Percentiles rank a stretch among this genome's conserved stretches.
Evolutionary conservation across 2,113 vertebrate genomes (phyloP).

Genomic region (Spilogale gracilis): DNA sequence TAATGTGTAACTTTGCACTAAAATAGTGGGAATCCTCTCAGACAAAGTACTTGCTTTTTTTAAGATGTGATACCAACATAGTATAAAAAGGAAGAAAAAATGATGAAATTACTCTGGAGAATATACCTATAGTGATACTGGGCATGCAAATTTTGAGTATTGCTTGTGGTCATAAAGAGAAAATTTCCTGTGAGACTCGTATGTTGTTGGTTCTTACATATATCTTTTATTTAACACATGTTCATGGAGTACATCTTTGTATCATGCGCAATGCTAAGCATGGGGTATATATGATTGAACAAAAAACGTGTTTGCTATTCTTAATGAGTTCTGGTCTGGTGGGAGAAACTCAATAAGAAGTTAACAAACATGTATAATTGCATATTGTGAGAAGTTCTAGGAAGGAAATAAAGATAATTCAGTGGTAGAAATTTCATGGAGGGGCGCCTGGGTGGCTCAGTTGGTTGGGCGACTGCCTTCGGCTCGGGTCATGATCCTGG

Average conservation of each 20-base stretch:
- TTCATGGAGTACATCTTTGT: background rate
- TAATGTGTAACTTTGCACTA: background rate
- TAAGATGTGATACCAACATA: constrained; percentile 2
- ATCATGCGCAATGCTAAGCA: background rate
- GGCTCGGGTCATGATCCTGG: too few species aligned
- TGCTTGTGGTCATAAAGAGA: background rate
- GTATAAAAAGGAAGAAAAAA: constrained; percentile 37
- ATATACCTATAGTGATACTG: background rate
- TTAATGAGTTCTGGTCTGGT: background rate
- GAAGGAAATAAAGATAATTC: background rate
- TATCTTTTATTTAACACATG: background rate
- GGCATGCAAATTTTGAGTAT: background rate
- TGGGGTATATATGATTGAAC: background rate
- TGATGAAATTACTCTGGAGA: constrained; percentile 1
- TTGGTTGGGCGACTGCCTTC: too few species aligned
- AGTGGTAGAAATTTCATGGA: background rate
- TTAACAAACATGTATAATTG: background rate
- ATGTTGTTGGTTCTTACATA: background rate
- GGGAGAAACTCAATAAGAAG: background rate
- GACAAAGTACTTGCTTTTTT: constrained; percentile 43
- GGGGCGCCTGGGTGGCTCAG: too few species aligned
- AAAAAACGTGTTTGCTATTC: background rate
- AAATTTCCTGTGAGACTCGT: background rate
- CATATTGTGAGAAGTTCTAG: background rate
- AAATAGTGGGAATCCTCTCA: background rate